These are phyloP conservation scores for Taenaris catops DNA, from an alignment of 2,888 invertebrate genomes.

Conservation along the genomic window DNA sequence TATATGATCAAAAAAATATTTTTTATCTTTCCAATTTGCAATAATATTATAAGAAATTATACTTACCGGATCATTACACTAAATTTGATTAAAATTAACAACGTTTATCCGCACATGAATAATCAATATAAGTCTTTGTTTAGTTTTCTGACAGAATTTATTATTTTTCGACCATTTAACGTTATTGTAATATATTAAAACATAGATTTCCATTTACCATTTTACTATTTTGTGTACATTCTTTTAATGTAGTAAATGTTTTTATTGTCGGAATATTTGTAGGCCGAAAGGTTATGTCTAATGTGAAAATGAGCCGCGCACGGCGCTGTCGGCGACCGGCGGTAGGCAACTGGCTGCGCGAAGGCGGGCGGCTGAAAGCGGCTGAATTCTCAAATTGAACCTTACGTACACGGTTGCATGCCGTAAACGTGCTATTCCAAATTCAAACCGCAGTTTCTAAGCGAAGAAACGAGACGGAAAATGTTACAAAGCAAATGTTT, in stretches of 20 bases:
- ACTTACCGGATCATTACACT: slow-evolving; percentile 10
- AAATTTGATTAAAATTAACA: slow-evolving; percentile 5
- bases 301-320: slow-evolving; percentile 46
- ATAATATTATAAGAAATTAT: background rate
- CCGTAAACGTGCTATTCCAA: slow-evolving; percentile 29
- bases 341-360: slow-evolving; percentile 58
- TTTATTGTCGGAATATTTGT: slow-evolving; percentile 23
- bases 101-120: slow-evolving; percentile 4
- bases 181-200: slow-evolving; percentile 1
- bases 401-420: slow-evolving; percentile 14
- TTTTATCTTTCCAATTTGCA: no score
- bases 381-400: slow-evolving; percentile 3
- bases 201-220: slow-evolving; percentile 2
- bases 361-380: slow-evolving; percentile 46
- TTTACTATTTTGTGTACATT: slow-evolving; percentile 1
- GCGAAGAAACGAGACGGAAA: slow-evolving; percentile 21
- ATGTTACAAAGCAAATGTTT: slow-evolving; percentile 5
- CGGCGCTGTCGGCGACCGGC: slow-evolving; percentile 58
- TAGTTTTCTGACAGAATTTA: slow-evolving; percentile 38
- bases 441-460: slow-evolving; percentile 17
- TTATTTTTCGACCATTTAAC: slow-evolving; percentile 25
- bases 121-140: slow-evolving; percentile 69
- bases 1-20: background rate
- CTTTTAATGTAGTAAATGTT: slow-evolving; percentile 7
- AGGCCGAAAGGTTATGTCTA: slow-evolving; percentile 63